A percentile compares a stretch with the other conserved stretches of the same genome.
These are phyloP conservation scores for Atrichornis clamosus DNA, from an alignment of 2,113 vertebrate species.

Conservation along the genomic window DNA sequence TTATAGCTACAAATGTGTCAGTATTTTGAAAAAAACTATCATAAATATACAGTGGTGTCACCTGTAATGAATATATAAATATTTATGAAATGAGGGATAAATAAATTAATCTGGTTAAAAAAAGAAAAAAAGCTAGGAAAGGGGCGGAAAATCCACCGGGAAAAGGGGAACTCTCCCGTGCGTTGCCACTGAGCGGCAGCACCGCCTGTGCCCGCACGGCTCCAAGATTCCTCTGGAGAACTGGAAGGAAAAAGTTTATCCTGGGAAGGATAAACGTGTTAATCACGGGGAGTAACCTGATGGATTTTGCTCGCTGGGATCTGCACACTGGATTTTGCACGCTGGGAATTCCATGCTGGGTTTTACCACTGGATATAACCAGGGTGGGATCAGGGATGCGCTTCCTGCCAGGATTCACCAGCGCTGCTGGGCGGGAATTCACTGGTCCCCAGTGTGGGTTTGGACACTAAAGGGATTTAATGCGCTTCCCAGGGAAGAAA, in stretches of 20 bases:
- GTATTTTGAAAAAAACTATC: rapidly evolving
- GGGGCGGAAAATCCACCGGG: not conserved
- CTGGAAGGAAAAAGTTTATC: not conserved
- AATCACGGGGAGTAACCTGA: rapidly evolving
- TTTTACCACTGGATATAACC: too few relatives aligned
- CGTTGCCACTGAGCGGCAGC: not conserved
- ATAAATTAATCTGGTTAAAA: not conserved
- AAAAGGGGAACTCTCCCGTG: not conserved
- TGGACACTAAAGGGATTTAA: too few relatives aligned
- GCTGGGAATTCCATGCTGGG: too few relatives aligned
- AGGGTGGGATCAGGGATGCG: too few relatives aligned
- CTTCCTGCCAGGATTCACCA: too few relatives aligned
- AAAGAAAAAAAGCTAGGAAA: not conserved
- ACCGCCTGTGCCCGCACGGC: not conserved
- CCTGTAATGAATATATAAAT: rapidly evolving
- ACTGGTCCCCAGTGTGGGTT: too few relatives aligned
- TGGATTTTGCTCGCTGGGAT: too few relatives aligned
- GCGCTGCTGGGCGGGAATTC: too few relatives aligned
- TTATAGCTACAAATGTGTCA: rapidly evolving
- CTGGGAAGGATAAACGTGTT: rapidly evolving
- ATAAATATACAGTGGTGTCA: rapidly evolving
- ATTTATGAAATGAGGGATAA: rapidly evolving
- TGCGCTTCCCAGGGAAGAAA: too few relatives aligned
- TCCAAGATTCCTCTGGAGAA: rapidly evolving
- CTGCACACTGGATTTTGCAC: too few relatives aligned